A percentile compares a stretch with the other conserved stretches of the same genome.
Evolutionary conservation across 2,113 vertebrate species (phyloP).

Genomic region (Pedionomus torquatus): DNA sequence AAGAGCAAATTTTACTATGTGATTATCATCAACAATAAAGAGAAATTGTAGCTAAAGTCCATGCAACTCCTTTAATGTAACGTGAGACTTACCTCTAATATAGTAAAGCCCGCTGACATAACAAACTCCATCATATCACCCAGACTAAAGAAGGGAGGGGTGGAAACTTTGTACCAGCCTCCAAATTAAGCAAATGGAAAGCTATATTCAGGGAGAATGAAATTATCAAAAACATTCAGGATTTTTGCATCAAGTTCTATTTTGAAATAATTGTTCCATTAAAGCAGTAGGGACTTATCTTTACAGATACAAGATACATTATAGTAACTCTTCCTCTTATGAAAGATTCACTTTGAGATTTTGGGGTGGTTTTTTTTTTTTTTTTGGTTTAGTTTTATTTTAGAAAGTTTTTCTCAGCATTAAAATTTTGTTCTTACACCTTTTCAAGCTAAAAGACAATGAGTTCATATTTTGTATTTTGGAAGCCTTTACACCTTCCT

Average conservation of each 20-base stretch:
- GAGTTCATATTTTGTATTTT: not conserved
- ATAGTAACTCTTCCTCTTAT: not conserved
- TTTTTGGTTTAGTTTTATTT: not conserved
- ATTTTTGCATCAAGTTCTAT: not conserved
- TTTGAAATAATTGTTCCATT: not conserved
- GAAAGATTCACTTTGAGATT: not conserved
- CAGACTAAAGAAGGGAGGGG: not conserved
- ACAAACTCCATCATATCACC: not conserved
- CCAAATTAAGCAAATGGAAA: not conserved
- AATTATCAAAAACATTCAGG: not conserved
- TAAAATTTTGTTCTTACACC: not conserved
- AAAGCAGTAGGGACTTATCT: not conserved
- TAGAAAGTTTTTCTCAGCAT: not conserved
- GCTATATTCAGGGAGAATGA: not conserved
- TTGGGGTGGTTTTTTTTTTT: too few species aligned
- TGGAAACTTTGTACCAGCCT: not conserved
- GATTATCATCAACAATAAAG: not conserved
- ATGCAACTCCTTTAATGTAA: not conserved
- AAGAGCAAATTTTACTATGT: not conserved
- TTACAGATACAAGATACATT: not conserved
- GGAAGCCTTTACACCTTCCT: not conserved
- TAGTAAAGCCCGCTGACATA: accelerated
- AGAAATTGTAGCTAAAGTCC: not conserved
- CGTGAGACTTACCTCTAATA: not conserved
- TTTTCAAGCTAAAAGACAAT: not conserved